A percentile compares a stretch with the other conserved stretches of the same genome.
Conservation (phyloP, 2,797 vertebrate genomes). For the Fratercula arctica region DNA sequence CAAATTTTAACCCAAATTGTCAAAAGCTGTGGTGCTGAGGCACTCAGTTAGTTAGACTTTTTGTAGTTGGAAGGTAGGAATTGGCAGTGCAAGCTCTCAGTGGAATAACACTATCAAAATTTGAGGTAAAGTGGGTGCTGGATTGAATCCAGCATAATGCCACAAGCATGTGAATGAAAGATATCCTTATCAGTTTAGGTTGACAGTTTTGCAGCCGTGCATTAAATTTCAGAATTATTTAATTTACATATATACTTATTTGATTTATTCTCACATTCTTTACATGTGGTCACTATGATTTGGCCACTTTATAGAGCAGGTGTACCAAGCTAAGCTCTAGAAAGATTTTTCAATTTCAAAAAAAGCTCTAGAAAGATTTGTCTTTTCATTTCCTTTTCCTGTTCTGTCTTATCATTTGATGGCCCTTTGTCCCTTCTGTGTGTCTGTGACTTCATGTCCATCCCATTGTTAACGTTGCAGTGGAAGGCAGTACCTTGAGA, state of each 20-base stretch:
- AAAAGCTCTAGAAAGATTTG: neutral
- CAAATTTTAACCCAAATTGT: neutral
- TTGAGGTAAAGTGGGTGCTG: neutral
- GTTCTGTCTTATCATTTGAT: neutral
- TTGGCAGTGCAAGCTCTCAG: neutral
- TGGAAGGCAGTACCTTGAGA: neutral
- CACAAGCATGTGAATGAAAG: neutral
- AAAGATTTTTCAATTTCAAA: neutral
- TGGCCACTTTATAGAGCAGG: neutral
- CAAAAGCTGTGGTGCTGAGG: neutral
- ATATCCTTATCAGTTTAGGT: neutral
- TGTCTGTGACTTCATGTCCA: slow-evolving; percentile 61
- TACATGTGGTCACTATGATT: neutral
- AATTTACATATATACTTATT: neutral
- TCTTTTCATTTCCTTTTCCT: slow-evolving; percentile 26
- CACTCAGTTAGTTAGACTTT: neutral
- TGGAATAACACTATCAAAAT: neutral
- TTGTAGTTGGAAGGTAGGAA: neutral
- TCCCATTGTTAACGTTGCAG: slow-evolving; percentile 24
- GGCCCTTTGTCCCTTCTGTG: neutral
- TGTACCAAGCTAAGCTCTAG: neutral
- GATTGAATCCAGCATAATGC: neutral
- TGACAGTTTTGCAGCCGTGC: neutral
- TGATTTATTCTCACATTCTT: neutral
- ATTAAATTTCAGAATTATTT: neutral